phyloP scores from a whole-genome alignment of 2,888 invertebrate genomes.

The Drosophila bunnanda region DNA sequence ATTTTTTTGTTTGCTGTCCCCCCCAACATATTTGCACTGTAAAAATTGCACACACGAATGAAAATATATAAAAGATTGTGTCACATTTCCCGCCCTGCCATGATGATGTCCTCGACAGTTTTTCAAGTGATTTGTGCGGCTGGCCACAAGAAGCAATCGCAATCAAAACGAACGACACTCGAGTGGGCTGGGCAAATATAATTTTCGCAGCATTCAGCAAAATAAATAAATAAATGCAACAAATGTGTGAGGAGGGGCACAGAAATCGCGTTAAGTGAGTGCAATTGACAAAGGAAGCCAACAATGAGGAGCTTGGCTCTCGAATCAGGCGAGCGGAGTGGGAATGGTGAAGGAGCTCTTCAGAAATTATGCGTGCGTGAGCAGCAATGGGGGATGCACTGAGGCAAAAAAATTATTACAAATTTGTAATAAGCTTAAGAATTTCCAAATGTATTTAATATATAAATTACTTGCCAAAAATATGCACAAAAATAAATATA shows the following conservation, averaged over 20 bases:
- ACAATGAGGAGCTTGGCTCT: constrained; percentile 58
- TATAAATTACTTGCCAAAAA: background rate
- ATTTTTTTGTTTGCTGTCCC: background rate
- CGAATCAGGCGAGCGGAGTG: constrained; percentile 3
- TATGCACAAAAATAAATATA: background rate
- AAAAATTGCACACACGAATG: constrained; percentile 45
- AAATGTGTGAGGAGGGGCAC: constrained; percentile 35
- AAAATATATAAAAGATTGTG: constrained; percentile 44
- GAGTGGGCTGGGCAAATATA: constrained; percentile 77
- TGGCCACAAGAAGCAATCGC: constrained; percentile 61
- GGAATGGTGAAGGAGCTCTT: constrained; percentile 55
- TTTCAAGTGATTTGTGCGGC: constrained; percentile 66
- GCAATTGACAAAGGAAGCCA: constrained; percentile 76
- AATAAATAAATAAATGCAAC: constrained; percentile 65
- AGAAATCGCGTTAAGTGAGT: constrained; percentile 67
- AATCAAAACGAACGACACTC: constrained; percentile 57
- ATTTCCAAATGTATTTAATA: background rate
- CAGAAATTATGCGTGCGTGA: constrained; percentile 76
- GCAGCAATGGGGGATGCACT: constrained; percentile 19
- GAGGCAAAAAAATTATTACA: background rate
- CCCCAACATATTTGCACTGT: constrained; percentile 25
- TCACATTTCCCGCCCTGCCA: constrained; percentile 17
- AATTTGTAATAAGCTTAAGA: background rate
- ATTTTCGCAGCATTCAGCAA: constrained; percentile 73
- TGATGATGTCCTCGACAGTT: constrained; percentile 44